These are phyloP conservation scores for Australoheros facetus DNA, from an alignment of 2,797 vertebrate species.

Conservation along the genomic window DNA sequence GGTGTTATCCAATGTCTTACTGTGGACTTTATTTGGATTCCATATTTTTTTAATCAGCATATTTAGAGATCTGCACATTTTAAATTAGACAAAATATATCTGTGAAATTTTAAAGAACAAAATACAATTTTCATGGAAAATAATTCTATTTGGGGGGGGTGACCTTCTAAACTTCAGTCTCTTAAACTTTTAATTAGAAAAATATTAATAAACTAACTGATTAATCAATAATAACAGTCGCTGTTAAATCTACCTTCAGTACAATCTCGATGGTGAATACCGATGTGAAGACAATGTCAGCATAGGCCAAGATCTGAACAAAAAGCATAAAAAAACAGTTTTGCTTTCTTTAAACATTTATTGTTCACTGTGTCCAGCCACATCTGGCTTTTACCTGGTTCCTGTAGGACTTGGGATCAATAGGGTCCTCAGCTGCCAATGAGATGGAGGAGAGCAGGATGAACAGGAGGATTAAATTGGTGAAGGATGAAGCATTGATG, in stretches of 20 bases:
- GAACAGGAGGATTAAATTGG: constrained; percentile 98
- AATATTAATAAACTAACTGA: background rate
- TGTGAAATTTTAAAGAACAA: too few relatives aligned
- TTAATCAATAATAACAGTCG: background rate
- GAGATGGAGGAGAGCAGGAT: constrained; percentile 98
- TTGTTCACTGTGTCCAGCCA: accelerated
- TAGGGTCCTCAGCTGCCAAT: constrained; percentile 95
- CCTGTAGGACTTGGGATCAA: constrained; percentile 90
- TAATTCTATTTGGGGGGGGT: background rate
- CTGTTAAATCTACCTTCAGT: constrained; percentile 87
- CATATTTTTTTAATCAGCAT: too few relatives aligned
- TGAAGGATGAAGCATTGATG: constrained; percentile 96
- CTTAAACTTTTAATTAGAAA: background rate
- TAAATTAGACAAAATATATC: too few relatives aligned
- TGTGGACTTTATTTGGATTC: too few relatives aligned
- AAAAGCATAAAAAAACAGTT: background rate
- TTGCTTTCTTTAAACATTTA: background rate
- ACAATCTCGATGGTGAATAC: constrained; percentile 98
- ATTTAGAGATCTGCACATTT: too few relatives aligned
- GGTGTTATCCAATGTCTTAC: too few relatives aligned
- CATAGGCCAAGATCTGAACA: constrained; percentile 89
- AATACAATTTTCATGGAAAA: too few relatives aligned
- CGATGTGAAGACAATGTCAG: constrained; percentile 94
- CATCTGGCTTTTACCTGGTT: constrained; percentile 85
- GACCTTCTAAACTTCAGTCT: background rate